Base-by-base conservation (phyloP, 2,888 invertebrate genomes). In the Caenorhabditis sp. region DNA sequence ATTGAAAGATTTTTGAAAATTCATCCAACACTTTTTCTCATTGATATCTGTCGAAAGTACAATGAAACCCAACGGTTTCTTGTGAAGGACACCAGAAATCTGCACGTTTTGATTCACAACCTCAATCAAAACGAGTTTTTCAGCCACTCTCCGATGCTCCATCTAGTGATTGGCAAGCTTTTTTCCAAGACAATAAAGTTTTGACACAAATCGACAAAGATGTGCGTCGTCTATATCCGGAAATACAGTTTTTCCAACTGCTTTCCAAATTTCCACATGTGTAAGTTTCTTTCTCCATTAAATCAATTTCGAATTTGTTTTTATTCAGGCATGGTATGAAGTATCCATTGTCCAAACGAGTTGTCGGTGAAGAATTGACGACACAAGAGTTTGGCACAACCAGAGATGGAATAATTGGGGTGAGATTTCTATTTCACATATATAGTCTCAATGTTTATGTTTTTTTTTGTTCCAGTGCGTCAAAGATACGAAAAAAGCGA, bases 91-190 rank as follows among this genome's bases (percentile, higher is more conserved):
- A n/a, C n/a, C n/a, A n/a, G n/a, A n/a, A n/a, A n/a, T n/a, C n/a
- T n/a, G n/a, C n/a, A n/a, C n/a, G n/a, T n/a, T n/a, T n/a, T n/a
- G n/a, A n/a, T n/a, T n/a, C n/a, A n/a, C n/a, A n/a, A n/a, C n/a
- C n/a, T n/a, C n/a, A n/a, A n/a, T n/a, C n/a, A n/a, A 53, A 4
- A 50, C 7, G 20, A 50, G 5, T 17, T 61, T 77, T 86, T 89
- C 94, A 99, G 91, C 99, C 97, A 0, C 90, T 99, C 62, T 96
- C 94, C 88, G 92, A 93, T n/a, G 94, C 93, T 84, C 95, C 97
- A 0, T 93, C 94, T 82, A 96, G 96, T 88, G 93, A 94, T 59
- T 99, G 99, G 99, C 93, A 93, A 84, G 93, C 93, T 2, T 97
- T 93, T 89, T 99, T 99, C 89, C 67, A 75, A 88, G 97, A 99